phyloP scores from a whole-genome alignment of 2,113 vertebrate species.

The Protobothrops mucrosquamatus region DNA sequence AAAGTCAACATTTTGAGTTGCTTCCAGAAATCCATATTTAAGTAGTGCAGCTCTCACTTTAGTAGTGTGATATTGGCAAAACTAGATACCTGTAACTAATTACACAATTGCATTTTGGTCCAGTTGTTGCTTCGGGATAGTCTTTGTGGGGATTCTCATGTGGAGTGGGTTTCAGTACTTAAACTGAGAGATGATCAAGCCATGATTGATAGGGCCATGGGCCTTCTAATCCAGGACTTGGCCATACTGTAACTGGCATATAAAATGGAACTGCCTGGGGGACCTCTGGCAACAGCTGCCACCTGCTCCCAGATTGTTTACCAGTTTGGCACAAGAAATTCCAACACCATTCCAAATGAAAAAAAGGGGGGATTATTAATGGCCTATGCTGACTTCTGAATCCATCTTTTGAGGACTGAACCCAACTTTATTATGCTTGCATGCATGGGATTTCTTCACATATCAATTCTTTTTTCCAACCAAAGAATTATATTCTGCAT shows the following conservation, averaged over 20 bases:
- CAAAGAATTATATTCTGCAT: neutral
- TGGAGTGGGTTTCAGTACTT: neutral
- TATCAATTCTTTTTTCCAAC: neutral
- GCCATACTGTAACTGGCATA: neutral
- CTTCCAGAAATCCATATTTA: neutral
- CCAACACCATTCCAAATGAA: neutral
- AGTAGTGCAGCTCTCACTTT: neutral
- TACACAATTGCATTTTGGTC: neutral
- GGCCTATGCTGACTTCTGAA: neutral
- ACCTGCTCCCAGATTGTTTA: neutral
- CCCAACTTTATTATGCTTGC: neutral
- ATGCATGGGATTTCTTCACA: neutral
- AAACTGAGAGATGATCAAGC: neutral
- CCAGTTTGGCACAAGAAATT: neutral
- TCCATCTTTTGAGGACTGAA: neutral
- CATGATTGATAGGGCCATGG: neutral
- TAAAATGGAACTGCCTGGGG: neutral
- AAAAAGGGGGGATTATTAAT: neutral
- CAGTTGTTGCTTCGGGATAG: neutral
- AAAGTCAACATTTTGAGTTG: neutral
- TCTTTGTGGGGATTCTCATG: neutral
- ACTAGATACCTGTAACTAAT: neutral
- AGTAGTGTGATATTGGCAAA: neutral
- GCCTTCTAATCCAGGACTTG: neutral
- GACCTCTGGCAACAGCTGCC: neutral